These are phyloP conservation scores for Carassius gibelio DNA, from an alignment of 2,113 vertebrate genomes.

Conservation along the genomic window DNA sequence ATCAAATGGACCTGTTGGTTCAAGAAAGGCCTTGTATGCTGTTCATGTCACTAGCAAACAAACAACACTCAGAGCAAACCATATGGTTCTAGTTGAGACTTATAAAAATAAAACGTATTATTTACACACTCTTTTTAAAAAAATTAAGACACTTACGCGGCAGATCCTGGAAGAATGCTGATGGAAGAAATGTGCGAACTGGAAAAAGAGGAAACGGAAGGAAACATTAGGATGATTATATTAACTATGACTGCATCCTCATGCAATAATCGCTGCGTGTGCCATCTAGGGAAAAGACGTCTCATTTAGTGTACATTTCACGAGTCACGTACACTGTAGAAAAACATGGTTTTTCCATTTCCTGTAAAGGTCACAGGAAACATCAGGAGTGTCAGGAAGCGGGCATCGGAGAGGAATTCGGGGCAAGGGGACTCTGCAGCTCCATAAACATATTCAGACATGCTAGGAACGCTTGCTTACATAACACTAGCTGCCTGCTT, in stretches of 20 bases:
- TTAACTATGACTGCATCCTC: slow-evolving; percentile 17
- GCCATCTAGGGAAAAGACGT: background rate
- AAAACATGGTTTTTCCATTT: background rate
- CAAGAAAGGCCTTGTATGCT: background rate
- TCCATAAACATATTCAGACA: slow-evolving; percentile 26
- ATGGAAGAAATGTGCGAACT: slow-evolving; percentile 88
- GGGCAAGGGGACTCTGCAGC: slow-evolving; percentile 3
- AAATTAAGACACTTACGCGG: slow-evolving; percentile 82
- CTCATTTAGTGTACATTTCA: background rate
- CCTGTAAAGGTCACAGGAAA: slow-evolving; percentile 24
- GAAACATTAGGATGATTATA: slow-evolving; percentile 61
- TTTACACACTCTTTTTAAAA: background rate
- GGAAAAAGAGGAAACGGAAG: slow-evolving; percentile 68
- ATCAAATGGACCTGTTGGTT: background rate
- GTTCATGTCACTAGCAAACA: background rate
- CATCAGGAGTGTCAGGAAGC: slow-evolving; percentile 36
- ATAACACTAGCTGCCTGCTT: slow-evolving; percentile 34
- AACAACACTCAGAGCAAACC: background rate
- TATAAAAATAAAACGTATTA: background rate
- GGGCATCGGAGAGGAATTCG: slow-evolving; percentile 33
- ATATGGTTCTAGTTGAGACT: background rate
- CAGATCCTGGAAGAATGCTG: slow-evolving; percentile 90
- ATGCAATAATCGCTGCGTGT: background rate
- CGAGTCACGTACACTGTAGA: background rate
- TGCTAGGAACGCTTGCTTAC: slow-evolving; percentile 39